Evolutionary conservation across 2,888 invertebrate species (phyloP).

Genomic region (Argyra leucocephala): DNA sequence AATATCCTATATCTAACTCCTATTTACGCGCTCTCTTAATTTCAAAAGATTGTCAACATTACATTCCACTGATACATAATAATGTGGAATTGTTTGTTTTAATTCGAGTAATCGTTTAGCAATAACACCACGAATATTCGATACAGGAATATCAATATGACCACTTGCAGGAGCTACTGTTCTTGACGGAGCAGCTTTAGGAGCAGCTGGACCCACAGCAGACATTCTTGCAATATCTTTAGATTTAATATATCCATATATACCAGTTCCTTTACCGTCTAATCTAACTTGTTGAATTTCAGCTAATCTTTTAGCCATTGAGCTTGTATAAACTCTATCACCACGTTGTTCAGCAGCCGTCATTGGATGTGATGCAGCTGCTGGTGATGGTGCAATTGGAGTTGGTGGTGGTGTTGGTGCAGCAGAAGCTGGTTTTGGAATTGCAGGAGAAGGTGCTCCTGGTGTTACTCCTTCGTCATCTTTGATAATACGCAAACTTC

Average conservation of each 20-base stretch:
- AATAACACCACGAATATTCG: constrained; percentile 76
- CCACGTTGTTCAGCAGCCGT: constrained; percentile 44
- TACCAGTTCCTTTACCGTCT: constrained; percentile 67
- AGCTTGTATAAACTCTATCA: constrained; percentile 75
- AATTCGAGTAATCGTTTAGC: constrained; percentile 81
- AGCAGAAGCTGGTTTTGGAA: constrained; percentile 32
- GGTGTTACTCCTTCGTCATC: constrained; percentile 47
- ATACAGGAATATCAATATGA: constrained; percentile 68
- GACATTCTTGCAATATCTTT: constrained; percentile 58
- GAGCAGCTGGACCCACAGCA: constrained; percentile 27
- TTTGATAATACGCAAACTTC: constrained; percentile 33
- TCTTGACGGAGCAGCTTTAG: constrained; percentile 29
- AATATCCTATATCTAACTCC: constrained; percentile 73
- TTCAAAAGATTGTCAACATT: constrained; percentile 58
- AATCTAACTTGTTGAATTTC: constrained; percentile 62
- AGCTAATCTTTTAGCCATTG: constrained; percentile 83
- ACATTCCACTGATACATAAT: constrained; percentile 81
- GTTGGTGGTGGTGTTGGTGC: constrained; percentile 34
- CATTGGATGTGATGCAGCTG: constrained; percentile 40
- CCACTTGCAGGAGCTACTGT: constrained; percentile 33
- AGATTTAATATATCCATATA: constrained; percentile 74
- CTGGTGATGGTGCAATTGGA: constrained; percentile 39
- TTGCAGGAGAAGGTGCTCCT: constrained; percentile 28
- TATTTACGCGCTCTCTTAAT: constrained; percentile 55
- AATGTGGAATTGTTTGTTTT: constrained; percentile 92